Conservation (phyloP, 2,113 vertebrate genomes). For the Phylloscopus trochilus region DNA sequence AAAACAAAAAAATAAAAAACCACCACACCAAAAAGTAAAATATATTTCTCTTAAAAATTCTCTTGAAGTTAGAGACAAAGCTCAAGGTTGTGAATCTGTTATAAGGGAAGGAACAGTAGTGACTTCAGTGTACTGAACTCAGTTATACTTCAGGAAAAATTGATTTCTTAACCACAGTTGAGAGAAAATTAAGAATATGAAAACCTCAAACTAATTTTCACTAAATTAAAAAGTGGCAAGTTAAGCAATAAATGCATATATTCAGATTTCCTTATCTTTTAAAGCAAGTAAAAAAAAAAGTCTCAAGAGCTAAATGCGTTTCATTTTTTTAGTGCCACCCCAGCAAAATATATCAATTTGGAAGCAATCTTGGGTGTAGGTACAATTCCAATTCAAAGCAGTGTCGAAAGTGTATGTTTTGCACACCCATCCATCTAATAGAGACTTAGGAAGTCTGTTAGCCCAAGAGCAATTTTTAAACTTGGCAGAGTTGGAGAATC, state of each 20-base stretch:
- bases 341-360: neutral
- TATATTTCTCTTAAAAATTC: neutral
- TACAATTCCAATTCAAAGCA: neutral
- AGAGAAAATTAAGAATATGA: neutral
- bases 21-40: too few species aligned
- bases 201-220: neutral
- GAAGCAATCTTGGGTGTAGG: neutral
- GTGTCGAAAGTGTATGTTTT: neutral
- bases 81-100: neutral
- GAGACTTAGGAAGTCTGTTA: neutral
- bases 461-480: neutral
- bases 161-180: neutral
- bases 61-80: neutral
- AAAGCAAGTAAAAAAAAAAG: neutral
- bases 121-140: neutral
- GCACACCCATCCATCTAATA: neutral
- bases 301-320: neutral
- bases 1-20: too few species aligned
- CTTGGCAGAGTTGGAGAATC: neutral
- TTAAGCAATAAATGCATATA: neutral
- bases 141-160: neutral
- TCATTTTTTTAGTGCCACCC: neutral
- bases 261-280: neutral
- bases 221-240: neutral
- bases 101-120: neutral